Percentiles rank a stretch among this genome's conserved stretches.
Evolutionary conservation across 2,113 vertebrate genomes (phyloP).

Genomic region (Passer montanus): DNA sequence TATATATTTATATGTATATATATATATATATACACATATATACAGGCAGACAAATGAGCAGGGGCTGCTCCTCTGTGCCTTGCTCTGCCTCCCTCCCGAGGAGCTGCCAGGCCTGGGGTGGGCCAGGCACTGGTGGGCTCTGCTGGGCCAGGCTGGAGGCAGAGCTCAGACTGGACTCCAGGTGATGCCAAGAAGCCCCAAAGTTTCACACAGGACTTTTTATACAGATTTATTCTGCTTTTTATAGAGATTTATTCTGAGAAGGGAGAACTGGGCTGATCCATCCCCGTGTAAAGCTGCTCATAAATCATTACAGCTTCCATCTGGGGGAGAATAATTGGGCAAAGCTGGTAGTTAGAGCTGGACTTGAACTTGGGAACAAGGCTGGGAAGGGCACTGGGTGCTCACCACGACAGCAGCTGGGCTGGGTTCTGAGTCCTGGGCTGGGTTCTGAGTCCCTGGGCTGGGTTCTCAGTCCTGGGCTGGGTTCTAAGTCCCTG

Average conservation of each 20-base stretch:
- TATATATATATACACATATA: background rate
- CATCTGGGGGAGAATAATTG: background rate
- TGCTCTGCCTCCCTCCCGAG: background rate
- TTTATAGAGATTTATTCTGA: background rate
- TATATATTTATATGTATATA: too few species aligned
- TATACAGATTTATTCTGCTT: background rate
- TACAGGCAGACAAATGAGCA: background rate
- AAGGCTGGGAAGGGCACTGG: background rate
- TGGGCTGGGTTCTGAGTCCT: background rate
- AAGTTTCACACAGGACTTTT: background rate
- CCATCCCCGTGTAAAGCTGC: background rate
- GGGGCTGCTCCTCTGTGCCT: background rate
- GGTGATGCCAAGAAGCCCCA: background rate
- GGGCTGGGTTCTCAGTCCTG: too few species aligned
- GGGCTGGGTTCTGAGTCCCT: too few species aligned
- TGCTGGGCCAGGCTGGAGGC: fast-evolving
- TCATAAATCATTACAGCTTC: background rate
- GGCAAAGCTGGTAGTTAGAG: background rate
- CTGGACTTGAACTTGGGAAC: background rate
- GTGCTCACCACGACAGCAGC: background rate
- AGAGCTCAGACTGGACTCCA: fast-evolving
- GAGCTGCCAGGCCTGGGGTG: background rate
- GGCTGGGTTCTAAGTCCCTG: too few species aligned
- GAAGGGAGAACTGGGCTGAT: background rate
- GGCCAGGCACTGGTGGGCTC: fast-evolving